Evolutionary conservation across 2,113 vertebrate genomes (phyloP).

Genomic region (Promerops cafer): DNA sequence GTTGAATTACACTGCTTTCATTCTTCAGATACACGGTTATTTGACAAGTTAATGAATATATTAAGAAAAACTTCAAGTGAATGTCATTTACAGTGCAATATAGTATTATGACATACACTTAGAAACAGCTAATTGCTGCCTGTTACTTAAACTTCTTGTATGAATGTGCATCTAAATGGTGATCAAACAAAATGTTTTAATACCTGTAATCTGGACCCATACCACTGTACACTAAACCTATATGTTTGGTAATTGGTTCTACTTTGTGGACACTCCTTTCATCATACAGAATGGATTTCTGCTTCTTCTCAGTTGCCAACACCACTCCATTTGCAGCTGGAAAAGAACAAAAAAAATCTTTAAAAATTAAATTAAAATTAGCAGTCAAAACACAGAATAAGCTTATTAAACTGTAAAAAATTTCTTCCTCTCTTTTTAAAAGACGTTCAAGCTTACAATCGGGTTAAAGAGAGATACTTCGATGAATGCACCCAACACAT

Average conservation of each 20-base stretch:
- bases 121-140: not conserved
- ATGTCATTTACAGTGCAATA: not conserved
- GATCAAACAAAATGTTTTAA: not conserved
- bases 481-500: not conserved
- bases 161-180: not conserved
- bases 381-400: not conserved
- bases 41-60: not conserved
- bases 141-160: not conserved
- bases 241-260: constrained; percentile 97
- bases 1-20: not conserved
- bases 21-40: not conserved
- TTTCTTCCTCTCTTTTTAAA: not conserved
- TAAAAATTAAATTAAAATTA: not conserved
- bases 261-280: constrained; percentile 98
- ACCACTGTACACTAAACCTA: constrained; percentile 98
- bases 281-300: constrained; percentile 97
- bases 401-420: not conserved
- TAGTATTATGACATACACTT: not conserved
- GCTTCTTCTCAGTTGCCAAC: constrained; percentile 97
- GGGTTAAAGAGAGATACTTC: not conserved
- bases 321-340: constrained; percentile 96
- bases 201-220: constrained; percentile 99
- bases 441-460: not conserved
- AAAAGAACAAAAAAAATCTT: not conserved
- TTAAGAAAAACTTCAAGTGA: not conserved